Evolutionary conservation across 1,140 invertebrate species (phyloP).

Genomic region (Drosophila dunni): DNA sequence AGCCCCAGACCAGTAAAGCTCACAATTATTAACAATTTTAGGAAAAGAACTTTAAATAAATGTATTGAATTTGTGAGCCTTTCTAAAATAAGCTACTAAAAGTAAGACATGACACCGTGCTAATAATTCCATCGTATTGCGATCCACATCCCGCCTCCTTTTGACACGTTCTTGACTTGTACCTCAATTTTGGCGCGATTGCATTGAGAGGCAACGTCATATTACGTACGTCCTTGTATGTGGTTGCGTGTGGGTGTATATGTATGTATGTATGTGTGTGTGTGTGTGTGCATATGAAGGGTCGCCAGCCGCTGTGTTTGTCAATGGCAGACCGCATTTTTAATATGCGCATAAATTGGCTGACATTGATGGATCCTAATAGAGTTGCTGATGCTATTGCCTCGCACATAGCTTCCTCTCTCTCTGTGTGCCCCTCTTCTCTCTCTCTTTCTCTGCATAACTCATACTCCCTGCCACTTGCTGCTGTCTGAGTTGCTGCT

Average conservation of each 20-base stretch:
- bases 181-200: conserved; percentile 70
- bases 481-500: conserved; percentile 2
- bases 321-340: conserved; percentile 79
- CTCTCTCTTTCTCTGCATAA: neutral
- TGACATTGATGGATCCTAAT: conserved; percentile 82
- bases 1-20: neutral
- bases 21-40: too few relatives aligned
- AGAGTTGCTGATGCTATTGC: conserved; percentile 63
- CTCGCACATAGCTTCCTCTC: conserved; percentile 11
- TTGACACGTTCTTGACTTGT: conserved; percentile 74
- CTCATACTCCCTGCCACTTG: conserved; percentile 12
- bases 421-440: neutral
- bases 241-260: conserved; percentile 29
- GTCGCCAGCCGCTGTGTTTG: conserved; percentile 58
- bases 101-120: too few relatives aligned
- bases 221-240: conserved; percentile 43
- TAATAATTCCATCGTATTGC: conserved; percentile 1
- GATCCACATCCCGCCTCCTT: conserved; percentile 42
- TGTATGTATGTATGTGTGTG: neutral
- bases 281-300: conserved; percentile 13
- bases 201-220: conserved; percentile 44
- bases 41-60: too few relatives aligned
- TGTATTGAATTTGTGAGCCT: too few relatives aligned
- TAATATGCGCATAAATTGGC: conserved; percentile 82
- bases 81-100: too few relatives aligned